phyloP scores from a whole-genome alignment of 1,140 invertebrate species.

The Pseudomyrmex cubaensis region DNA sequence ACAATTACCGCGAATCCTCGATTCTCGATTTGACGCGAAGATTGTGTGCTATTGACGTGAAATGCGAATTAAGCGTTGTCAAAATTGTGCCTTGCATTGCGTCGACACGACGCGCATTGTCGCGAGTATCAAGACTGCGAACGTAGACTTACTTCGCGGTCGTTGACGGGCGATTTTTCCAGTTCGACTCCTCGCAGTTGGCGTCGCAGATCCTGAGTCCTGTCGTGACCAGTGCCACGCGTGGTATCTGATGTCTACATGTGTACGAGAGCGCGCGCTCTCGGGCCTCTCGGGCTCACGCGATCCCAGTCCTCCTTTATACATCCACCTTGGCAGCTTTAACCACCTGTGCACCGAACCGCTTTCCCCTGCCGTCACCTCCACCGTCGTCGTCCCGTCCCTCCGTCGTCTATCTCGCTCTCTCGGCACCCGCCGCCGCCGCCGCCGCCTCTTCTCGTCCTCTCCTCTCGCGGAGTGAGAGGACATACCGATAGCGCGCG shows the following conservation, averaged over 20 bases:
- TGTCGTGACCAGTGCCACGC: slow-evolving; percentile 78
- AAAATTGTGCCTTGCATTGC: not conserved
- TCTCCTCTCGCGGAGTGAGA: slow-evolving; percentile 20
- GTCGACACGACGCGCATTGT: not conserved
- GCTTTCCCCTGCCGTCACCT: slow-evolving; percentile 40
- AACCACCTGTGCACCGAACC: slow-evolving; percentile 75
- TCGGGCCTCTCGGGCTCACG: slow-evolving; percentile 71
- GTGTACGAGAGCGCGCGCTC: slow-evolving; percentile 68
- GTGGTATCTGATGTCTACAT: slow-evolving; percentile 79
- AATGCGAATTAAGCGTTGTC: slow-evolving; percentile 6
- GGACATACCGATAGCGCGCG: slow-evolving; percentile 54
- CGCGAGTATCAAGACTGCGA: slow-evolving; percentile 5
- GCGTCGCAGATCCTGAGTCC: slow-evolving; percentile 68
- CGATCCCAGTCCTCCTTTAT: slow-evolving; percentile 75
- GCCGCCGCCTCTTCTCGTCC: not conserved
- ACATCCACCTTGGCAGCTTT: slow-evolving; percentile 72
- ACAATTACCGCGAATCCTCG: slow-evolving; percentile 22
- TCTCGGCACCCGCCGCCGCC: slow-evolving; percentile 22
- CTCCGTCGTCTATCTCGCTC: slow-evolving; percentile 34
- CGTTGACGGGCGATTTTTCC: slow-evolving; percentile 59
- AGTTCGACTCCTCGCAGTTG: slow-evolving; percentile 45
- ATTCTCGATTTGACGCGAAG: slow-evolving; percentile 1
- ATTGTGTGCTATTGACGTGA: not conserved
- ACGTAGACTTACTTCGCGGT: slow-evolving; percentile 30
- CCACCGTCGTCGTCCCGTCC: slow-evolving; percentile 28